Evolutionary conservation across 2,888 invertebrate species (phyloP).

Genomic region (Thysanoteuthis rhombus): DNA sequence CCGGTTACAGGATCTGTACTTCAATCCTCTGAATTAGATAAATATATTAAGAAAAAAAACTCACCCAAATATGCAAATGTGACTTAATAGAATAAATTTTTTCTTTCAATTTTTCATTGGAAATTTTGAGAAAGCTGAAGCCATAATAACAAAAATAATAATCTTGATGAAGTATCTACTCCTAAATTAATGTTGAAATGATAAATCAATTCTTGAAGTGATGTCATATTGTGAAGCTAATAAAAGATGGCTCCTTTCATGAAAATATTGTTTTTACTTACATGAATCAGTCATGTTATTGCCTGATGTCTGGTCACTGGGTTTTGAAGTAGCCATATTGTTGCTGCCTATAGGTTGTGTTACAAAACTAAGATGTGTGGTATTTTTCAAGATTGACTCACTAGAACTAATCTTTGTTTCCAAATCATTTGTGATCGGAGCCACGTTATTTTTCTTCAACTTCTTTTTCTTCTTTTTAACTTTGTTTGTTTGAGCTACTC

Average conservation of each 20-base stretch:
- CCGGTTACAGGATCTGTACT: too few relatives aligned
- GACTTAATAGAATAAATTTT: too few relatives aligned
- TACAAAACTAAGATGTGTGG: not conserved
- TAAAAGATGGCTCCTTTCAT: not conserved
- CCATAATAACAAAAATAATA: too few relatives aligned
- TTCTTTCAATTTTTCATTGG: too few relatives aligned
- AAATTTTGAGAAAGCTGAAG: too few relatives aligned
- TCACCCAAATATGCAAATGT: too few relatives aligned
- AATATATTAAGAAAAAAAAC: too few relatives aligned
- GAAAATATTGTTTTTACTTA: not conserved
- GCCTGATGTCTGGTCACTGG: not conserved
- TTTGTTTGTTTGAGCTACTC: not conserved
- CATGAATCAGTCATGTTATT: not conserved
- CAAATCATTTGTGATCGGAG: not conserved
- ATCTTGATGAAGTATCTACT: not conserved
- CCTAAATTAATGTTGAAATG: not conserved
- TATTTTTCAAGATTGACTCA: not conserved
- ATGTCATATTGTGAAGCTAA: not conserved
- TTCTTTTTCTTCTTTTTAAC: conserved; percentile 12
- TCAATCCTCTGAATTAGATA: too few relatives aligned
- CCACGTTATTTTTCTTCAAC: not conserved
- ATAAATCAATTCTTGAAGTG: not conserved
- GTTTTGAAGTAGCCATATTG: not conserved
- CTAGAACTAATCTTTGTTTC: not conserved
- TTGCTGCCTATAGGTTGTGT: not conserved